A percentile compares a stretch with the other conserved stretches of the same genome.
Conservation (phyloP, 1,140 invertebrate genomes). For the Lasioglossum albipes region DNA sequence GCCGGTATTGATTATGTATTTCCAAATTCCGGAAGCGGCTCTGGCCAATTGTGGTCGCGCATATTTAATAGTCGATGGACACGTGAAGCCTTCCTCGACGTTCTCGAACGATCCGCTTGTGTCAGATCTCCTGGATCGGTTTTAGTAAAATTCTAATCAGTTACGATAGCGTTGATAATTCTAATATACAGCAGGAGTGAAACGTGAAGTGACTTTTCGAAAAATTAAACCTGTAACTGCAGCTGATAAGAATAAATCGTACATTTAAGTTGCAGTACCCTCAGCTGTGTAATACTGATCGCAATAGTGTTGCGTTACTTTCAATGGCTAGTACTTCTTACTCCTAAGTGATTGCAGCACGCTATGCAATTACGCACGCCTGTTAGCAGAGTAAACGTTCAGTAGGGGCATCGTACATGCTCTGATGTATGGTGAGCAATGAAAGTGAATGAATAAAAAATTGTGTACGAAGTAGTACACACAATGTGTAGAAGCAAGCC, state of each 20-base stretch:
- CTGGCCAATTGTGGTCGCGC: constrained; percentile 90
- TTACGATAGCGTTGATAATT: too few relatives aligned
- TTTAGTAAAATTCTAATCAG: background rate
- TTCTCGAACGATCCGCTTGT: constrained; percentile 71
- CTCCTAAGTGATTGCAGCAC: background rate
- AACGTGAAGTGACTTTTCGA: too few relatives aligned
- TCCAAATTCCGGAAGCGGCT: constrained; percentile 91
- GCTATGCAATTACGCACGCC: background rate
- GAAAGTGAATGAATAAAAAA: too few relatives aligned
- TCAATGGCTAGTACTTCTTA: background rate
- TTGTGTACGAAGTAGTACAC: too few relatives aligned
- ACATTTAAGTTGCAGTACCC: too few relatives aligned
- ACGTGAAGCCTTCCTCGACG: constrained; percentile 86
- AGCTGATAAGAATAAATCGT: too few relatives aligned
- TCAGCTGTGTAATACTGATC: too few relatives aligned
- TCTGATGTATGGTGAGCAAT: background rate
- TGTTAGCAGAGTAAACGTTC: background rate
- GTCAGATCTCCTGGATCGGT: constrained; percentile 80
- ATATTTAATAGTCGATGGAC: constrained; percentile 91
- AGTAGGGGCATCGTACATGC: background rate
- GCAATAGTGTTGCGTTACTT: too few relatives aligned
- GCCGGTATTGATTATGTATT: constrained; percentile 92
- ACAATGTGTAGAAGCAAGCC: too few relatives aligned
- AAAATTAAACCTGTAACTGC: too few relatives aligned
- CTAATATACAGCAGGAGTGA: too few relatives aligned